phyloP scores from a whole-genome alignment of 2,797 vertebrate genomes.

The Calcarius lapponicus region DNA sequence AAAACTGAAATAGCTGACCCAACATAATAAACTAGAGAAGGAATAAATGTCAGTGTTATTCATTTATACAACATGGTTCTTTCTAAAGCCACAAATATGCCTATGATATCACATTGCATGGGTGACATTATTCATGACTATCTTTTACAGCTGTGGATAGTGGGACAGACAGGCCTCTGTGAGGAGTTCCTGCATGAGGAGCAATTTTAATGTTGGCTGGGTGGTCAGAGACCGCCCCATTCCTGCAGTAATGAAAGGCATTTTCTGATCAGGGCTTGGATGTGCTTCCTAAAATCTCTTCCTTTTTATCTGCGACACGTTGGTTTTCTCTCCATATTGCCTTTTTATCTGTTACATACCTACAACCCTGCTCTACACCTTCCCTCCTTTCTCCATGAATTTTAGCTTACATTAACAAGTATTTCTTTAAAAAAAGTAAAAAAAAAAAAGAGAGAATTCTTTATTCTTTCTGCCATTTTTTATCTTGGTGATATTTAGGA shows the following conservation, averaged over 20 bases:
- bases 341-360: neutral
- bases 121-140: neutral
- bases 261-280: neutral
- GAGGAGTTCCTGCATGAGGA: neutral
- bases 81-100: neutral
- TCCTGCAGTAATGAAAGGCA: neutral
- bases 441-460: rapidly evolving
- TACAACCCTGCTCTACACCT: neutral
- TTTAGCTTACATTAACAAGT: neutral
- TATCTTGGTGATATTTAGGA: neutral
- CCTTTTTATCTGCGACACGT: neutral
- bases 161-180: neutral
- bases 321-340: neutral
- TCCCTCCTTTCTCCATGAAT: neutral
- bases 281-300: neutral
- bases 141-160: neutral
- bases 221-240: neutral
- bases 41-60: neutral
- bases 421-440: neutral
- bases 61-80: neutral
- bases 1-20: neutral
- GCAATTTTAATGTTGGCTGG: neutral
- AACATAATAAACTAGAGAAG: neutral
- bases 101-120: neutral
- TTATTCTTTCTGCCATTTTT: neutral